Evolutionary conservation across 2,797 vertebrate genomes (phyloP).

Genomic region (Smutsia gigantea): DNA sequence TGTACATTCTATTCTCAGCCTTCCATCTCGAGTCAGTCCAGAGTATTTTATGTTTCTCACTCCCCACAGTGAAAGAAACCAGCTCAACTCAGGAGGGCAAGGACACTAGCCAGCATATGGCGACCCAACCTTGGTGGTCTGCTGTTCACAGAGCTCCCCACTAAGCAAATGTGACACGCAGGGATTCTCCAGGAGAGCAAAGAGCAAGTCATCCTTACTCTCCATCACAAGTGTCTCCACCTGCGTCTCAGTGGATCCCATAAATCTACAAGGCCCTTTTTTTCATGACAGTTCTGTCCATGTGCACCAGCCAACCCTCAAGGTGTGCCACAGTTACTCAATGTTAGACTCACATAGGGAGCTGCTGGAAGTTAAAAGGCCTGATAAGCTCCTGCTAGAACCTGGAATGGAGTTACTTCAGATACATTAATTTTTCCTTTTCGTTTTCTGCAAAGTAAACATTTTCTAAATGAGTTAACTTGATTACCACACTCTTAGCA

Average conservation of each 20-base stretch:
- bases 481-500: conserved; percentile 87
- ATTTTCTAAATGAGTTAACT: conserved; percentile 85
- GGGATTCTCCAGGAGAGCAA: neutral
- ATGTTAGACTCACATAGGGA: neutral
- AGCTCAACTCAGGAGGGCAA: neutral
- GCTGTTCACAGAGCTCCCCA: neutral
- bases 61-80: neutral
- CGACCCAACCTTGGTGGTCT: neutral
- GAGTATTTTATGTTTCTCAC: neutral
- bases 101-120: neutral
- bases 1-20: neutral
- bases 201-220: neutral
- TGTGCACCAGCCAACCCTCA: neutral
- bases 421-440: conserved; percentile 82
- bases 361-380: conserved; percentile 73
- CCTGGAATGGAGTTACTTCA: conserved; percentile 77
- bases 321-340: neutral
- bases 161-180: neutral
- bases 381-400: conserved; percentile 74
- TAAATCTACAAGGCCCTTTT: neutral
- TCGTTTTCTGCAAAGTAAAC: conserved; percentile 85
- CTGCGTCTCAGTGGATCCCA: neutral
- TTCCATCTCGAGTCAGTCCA: neutral
- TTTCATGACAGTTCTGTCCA: neutral
- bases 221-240: neutral